Base-by-base conservation (phyloP, 37 sponge, comb jelly and placozoan genomes). In the Lycopodina hypogea region DNA sequence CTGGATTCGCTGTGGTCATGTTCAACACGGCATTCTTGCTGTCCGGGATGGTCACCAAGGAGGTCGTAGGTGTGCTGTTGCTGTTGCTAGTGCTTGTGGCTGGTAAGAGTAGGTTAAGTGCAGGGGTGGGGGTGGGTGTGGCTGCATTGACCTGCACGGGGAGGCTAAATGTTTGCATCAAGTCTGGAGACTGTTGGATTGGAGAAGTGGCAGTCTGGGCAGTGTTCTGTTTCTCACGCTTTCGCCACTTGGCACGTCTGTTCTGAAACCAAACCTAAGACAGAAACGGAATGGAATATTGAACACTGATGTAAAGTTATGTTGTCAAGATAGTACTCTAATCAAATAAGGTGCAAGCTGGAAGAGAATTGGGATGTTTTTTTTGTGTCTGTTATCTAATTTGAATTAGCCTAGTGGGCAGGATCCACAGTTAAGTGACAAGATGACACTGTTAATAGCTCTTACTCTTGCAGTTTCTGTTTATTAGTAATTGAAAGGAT, bases 261-360 rank as follows among this genome's bases (percentile, higher is more conserved):
- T 94, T 94, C 77, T 94, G 94, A 69, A 94, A 94, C 94, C 94
- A 94, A 67, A 94, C 94, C 94, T 94, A 69, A n/a, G 41, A 7
- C 74, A 45, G 26, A 11, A 79, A 0, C n/a, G n/a, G n/a, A n/a
- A n/a, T n/a, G n/a, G n/a, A n/a, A n/a, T n/a, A n/a, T n/a, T n/a
- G n/a, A n/a, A 82, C 15, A 77, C 7, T 3, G 3, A 48, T 23
- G 56, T 51, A 21, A 11, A 37, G 33, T 53, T 53, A 53, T 53
- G 65, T 23, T 24, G 11, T 14, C 24, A n/a, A 23, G 65, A n/a
- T 63, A 28, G 9, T 24, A 63, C 19, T 11, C 24, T 23, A 26
- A 21, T 26, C 21, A 28, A 28, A 63, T 63, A 23, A 28, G 11
- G 17, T 53, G 17, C 17, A 53, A 53, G 17, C 12, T n/a, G n/a